Conservation (phyloP, 1,140 invertebrate genomes). For the Arctopsyche grandis region DNA sequence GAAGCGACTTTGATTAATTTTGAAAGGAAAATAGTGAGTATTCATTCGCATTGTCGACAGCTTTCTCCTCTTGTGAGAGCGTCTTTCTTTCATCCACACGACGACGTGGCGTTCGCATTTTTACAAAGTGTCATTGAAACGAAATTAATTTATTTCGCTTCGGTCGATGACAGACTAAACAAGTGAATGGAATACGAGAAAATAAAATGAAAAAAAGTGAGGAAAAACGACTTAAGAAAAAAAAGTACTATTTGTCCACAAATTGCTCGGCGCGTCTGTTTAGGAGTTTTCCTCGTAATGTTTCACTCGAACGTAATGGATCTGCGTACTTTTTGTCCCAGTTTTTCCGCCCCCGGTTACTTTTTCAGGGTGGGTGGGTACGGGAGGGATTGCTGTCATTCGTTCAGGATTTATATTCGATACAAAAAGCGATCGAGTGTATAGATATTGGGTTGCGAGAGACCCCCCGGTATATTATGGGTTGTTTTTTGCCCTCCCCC, state of each 20-base stretch:
- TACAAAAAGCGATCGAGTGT: constrained; percentile 18
- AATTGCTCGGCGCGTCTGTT: constrained; percentile 8
- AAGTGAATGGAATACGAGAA: background rate
- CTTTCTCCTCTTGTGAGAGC: no score
- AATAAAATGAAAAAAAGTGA: background rate
- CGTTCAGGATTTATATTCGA: constrained; percentile 26
- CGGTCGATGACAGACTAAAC: constrained; percentile 23
- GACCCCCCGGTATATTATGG: background rate
- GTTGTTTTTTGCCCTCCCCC: background rate
- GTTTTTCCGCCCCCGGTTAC: background rate
- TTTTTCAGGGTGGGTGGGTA: background rate
- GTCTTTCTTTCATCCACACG: no score
- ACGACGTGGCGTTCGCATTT: no score
- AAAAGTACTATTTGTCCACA: constrained; percentile 19
- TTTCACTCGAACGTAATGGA: constrained; percentile 7
- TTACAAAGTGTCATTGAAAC: background rate
- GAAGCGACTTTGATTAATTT: no score
- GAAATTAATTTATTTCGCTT: constrained; percentile 29
- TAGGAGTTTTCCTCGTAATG: background rate
- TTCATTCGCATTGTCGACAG: no score
- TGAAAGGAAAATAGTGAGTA: no score
- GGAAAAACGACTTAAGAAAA: background rate
- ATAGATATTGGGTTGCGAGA: constrained; percentile 27
- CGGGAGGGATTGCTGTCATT: background rate
- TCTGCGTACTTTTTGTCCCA: background rate